Percentiles rank a stretch among this genome's conserved stretches.
phyloP scores from a whole-genome alignment of 2,113 vertebrate genomes.

The Pagrus major region DNA sequence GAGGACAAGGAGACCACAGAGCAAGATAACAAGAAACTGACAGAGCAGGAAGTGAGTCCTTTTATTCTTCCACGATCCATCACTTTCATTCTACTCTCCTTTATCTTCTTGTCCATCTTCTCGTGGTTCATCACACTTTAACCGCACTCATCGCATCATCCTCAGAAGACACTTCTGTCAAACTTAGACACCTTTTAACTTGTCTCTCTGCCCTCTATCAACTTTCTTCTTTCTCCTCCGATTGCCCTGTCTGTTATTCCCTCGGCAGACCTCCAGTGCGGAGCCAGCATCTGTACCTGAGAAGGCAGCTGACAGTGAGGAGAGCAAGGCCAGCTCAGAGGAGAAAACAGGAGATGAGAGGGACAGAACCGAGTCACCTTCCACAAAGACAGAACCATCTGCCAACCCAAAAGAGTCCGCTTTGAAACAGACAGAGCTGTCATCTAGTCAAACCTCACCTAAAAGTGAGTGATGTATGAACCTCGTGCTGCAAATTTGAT shows the following conservation, averaged over 20 bases:
- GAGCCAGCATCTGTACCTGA: slow-evolving; percentile 76
- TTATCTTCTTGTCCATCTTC: slow-evolving; percentile 23
- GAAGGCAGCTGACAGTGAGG: slow-evolving; percentile 72
- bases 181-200: slow-evolving; percentile 46
- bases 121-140: slow-evolving; percentile 34
- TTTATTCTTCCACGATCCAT: not conserved
- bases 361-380: slow-evolving; percentile 78
- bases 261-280: slow-evolving; percentile 71
- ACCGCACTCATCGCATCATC: slow-evolving; percentile 2
- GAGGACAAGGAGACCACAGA: slow-evolving; percentile 90
- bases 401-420: slow-evolving; percentile 66
- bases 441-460: slow-evolving; percentile 69
- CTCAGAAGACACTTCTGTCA: slow-evolving; percentile 35
- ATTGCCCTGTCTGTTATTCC: slow-evolving; percentile 14
- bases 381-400: slow-evolving; percentile 70
- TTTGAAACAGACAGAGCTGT: slow-evolving; percentile 70
- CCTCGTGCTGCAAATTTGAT: not conserved
- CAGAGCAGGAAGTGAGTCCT: slow-evolving; percentile 86
- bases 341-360: slow-evolving; percentile 83
- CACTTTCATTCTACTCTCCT: slow-evolving; percentile 15
- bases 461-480: slow-evolving; percentile 63
- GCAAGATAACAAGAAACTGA: slow-evolving; percentile 82
- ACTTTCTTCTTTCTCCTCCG: slow-evolving; percentile 24
- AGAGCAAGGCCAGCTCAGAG: slow-evolving; percentile 81
- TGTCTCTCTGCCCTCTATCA: slow-evolving; percentile 28